Evolutionary conservation across 23 tunicate species (phyloP).

Genomic region (Oikopleura dioica): DNA sequence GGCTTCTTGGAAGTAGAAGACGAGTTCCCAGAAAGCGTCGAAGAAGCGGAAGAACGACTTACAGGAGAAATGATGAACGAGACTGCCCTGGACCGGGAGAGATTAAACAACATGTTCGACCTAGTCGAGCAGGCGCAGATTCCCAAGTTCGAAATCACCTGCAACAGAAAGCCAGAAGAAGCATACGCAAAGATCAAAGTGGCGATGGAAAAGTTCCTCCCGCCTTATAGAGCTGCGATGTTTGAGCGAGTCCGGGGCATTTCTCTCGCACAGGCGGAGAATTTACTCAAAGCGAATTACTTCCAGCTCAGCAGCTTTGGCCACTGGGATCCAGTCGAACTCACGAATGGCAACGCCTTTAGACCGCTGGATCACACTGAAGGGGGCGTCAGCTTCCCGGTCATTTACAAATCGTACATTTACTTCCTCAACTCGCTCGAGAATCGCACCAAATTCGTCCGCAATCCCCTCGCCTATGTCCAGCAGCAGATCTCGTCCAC

Average conservation of each 20-base stretch:
- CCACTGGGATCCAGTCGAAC: constrained; percentile 82
- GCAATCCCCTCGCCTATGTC: constrained; percentile 25
- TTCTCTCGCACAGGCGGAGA: neutral
- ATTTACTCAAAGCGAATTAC: constrained; percentile 13
- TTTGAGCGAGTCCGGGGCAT: constrained; percentile 26
- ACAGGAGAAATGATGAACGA: neutral
- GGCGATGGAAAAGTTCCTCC: neutral
- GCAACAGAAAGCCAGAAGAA: neutral
- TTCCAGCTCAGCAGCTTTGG: constrained; percentile 56
- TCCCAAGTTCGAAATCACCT: neutral
- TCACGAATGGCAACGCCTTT: constrained; percentile 8
- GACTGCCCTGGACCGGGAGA: no score
- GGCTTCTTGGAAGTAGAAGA: constrained; percentile 9
- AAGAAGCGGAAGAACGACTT: constrained; percentile 11
- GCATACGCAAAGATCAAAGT: neutral
- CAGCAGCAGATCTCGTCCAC: constrained; percentile 29
- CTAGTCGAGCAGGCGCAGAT: neutral
- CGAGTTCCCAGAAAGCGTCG: neutral
- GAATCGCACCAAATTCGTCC: constrained; percentile 33
- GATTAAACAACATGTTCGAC: neutral
- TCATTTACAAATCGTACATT: constrained; percentile 16
- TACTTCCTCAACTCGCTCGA: constrained; percentile 35
- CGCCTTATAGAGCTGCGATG: constrained; percentile 20
- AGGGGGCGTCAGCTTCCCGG: neutral
- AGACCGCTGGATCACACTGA: neutral